Evolutionary conservation across 2,113 vertebrate genomes (phyloP).

Genomic region (Psilopsiagon aurifrons): DNA sequence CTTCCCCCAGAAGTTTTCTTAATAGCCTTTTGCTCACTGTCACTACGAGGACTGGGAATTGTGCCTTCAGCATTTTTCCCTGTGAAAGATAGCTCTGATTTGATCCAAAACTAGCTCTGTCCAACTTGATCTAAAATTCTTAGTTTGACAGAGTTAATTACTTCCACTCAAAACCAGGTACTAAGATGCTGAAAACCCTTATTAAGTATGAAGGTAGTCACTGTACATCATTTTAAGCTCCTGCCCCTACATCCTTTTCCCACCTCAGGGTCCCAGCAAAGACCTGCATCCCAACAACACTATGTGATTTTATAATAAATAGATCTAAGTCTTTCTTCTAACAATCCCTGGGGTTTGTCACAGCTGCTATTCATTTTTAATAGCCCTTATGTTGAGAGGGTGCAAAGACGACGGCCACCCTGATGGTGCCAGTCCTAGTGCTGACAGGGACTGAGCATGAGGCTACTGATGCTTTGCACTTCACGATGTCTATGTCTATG

Average conservation of each 20-base stretch:
- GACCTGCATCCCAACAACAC: background rate
- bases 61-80: background rate
- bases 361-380: background rate
- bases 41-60: background rate
- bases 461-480: background rate
- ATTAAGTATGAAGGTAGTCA: background rate
- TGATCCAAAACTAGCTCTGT: background rate
- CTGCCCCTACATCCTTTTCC: background rate
- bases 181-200: background rate
- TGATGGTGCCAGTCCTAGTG: background rate
- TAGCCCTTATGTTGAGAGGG: background rate
- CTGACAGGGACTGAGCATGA: background rate
- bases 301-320: background rate
- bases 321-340: background rate
- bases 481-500: background rate
- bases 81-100: constrained; percentile 4
- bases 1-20: background rate
- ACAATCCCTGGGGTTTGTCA: background rate
- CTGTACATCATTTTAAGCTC: background rate
- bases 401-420: background rate
- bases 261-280: background rate
- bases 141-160: background rate
- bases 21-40: background rate
- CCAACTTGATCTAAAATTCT: background rate
- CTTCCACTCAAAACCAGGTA: constrained; percentile 1